Base-by-base conservation (phyloP, 1,140 invertebrate genomes). In the Parapsyche elsis region DNA sequence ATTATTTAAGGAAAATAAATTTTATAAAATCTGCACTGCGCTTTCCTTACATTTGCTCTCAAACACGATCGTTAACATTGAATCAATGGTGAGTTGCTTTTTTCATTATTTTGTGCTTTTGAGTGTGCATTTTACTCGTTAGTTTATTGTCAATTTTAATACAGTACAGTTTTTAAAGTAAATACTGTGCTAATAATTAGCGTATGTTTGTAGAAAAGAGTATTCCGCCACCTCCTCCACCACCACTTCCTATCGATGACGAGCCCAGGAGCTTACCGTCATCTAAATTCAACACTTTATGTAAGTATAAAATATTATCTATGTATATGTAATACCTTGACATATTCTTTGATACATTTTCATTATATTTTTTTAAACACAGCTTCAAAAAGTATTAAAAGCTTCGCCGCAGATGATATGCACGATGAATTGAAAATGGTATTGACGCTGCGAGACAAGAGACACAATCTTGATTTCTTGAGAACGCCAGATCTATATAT, bases 401-500 rank as follows among this genome's bases (percentile, higher is more conserved):
- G 87, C 82, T 81, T 85, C 9, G 81, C 76, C 0, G 46, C 87
- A 82, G 87, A 89, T 0, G 84, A 90, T 49, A 90, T 95, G 84
- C 92, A 94, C 61, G 91, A 94, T 77, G 94, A 96, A 85, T 86
- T 96, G 81, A 92, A 91, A 84, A 86, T 90, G 21, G 90, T 94
- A 14, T 86, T 95, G 57, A 89, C 88, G 0, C 87, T 91, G 49
- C 91, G 92, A 73, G 89, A 92, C 19, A 90, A 93, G 79, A 90
- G 90, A 14, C 86, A 87, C 70, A 88, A 85, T 49, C 86, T 93
- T 0, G 92, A 92, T 79, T 92, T 94, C 76, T 88, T 91, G 16
- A 92, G 92, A 85, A 94, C 93, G 0, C 92, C 94, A 0, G 91
- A 94, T 80, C 92, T 94, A 59, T 94, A 90, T 84, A 94, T 96